Conservation (phyloP, 2,113 vertebrate species). For the Sula dactylatra region DNA sequence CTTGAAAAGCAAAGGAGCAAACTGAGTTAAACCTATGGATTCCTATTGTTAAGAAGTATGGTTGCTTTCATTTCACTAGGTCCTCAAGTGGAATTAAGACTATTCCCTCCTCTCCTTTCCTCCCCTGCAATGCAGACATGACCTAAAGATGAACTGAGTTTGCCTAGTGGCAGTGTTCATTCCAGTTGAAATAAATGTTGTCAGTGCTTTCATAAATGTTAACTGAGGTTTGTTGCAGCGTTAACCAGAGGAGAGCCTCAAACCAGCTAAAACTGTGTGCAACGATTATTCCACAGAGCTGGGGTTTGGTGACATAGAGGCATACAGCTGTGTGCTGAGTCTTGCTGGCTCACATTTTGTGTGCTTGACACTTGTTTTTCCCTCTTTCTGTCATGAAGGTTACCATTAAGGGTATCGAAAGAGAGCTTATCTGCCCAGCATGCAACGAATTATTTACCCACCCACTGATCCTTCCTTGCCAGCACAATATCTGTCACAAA, state of each 20-base stretch:
- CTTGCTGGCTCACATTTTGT: background rate
- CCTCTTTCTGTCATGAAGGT: constrained; percentile 72
- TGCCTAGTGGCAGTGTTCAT: background rate
- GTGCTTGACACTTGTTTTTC: background rate
- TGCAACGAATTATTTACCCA: constrained; percentile 97
- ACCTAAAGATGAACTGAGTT: constrained; percentile 20
- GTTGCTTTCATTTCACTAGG: background rate
- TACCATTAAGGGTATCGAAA: constrained; percentile 92
- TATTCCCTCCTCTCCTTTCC: background rate
- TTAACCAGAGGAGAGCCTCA: background rate
- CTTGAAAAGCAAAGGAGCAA: accelerated
- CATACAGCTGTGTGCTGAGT: background rate
- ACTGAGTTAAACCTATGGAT: background rate
- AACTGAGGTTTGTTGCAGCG: background rate
- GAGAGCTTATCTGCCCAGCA: constrained; percentile 94
- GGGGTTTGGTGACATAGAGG: background rate
- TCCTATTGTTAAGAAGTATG: background rate
- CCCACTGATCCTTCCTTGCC: constrained; percentile 94
- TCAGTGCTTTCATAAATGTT: background rate
- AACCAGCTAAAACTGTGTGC: background rate
- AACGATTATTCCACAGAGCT: background rate
- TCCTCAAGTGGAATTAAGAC: background rate
- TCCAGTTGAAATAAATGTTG: background rate
- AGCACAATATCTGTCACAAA: constrained; percentile 96
- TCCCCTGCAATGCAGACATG: constrained; percentile 62